Base-by-base conservation (phyloP, 2,797 vertebrate species). In the Nannoperca australis region DNA sequence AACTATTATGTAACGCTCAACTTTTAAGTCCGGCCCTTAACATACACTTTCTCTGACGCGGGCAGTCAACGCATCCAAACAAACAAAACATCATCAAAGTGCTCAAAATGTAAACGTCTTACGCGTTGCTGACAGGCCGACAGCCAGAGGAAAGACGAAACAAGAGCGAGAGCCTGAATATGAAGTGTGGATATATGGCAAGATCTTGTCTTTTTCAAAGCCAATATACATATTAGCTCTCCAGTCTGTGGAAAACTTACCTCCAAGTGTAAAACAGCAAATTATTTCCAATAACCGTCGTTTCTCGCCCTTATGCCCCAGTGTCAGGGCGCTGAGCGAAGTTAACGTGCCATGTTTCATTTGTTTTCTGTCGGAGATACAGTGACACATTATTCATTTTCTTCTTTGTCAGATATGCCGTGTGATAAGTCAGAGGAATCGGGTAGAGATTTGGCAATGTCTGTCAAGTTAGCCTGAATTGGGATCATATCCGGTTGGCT, bases 1-100 rank as follows among this genome's bases (percentile, higher is more conserved):
- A 7, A 11, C 2, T 59, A 82, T 95, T 95, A 95, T 91, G 91
- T 90, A 95, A 95, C 88, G 66, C 54, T 64, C 73, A 89, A 91
- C 75, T 91, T 88, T 88, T 47, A n/a, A 84, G 51, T 69, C 70
- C 83, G 32, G 67, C 79, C 58, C 76, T 34, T 34, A 4, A 66
- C 53, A 77, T 17, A 78, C 84, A 87, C 90, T 88, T 88, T 83
- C 86, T 84, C 76, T 76, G 72, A 51, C 69, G 70, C 24, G 30
- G 56, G 32, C 40, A 10, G 64, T 63, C 72, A 77, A 84, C 63
- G 78, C 50, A 55, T 3, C 24, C 4, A 15, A 8, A 38, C 34
- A 24, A 13, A 27, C 12, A 54, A 54, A 13, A 61, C 5, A 55
- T 0, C 53, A 32, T 14, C 20, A 34, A 51, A 53, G 17, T 18